These are phyloP conservation scores for Drosophila buzzatii DNA, from an alignment of 2,888 invertebrate genomes.

Conservation along the genomic window DNA sequence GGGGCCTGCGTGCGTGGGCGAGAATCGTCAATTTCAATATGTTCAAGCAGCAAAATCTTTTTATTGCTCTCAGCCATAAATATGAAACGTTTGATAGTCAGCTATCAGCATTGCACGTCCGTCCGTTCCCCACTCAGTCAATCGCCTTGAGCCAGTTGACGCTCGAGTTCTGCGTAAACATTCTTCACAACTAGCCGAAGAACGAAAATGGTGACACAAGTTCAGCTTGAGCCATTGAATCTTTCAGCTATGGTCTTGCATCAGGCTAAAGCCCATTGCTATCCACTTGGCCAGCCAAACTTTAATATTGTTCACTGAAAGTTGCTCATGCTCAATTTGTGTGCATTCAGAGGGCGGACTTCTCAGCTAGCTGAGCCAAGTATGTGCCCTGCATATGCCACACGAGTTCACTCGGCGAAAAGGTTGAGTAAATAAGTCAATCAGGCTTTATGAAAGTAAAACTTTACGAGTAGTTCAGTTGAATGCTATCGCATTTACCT, in stretches of 20 bases:
- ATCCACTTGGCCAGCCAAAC: slow-evolving; percentile 14
- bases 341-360: slow-evolving; percentile 11
- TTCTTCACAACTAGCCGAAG: slow-evolving; percentile 5
- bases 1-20: not conserved
- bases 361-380: not conserved
- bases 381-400: slow-evolving; percentile 11
- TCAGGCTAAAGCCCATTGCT: not conserved
- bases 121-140: slow-evolving; percentile 4
- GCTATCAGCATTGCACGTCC: slow-evolving; percentile 2
- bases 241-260: slow-evolving; percentile 3
- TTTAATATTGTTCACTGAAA: slow-evolving; percentile 16
- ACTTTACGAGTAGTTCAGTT: not conserved
- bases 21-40: slow-evolving; percentile 32
- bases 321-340: slow-evolving; percentile 20
- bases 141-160: slow-evolving; percentile 1
- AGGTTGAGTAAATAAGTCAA: not conserved
- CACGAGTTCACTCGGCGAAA: slow-evolving; percentile 12
- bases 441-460: not conserved
- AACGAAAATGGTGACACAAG: slow-evolving; percentile 12
- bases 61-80: slow-evolving; percentile 49
- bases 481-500: not conserved
- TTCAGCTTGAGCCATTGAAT: slow-evolving; percentile 7
- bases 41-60: slow-evolving; percentile 37
- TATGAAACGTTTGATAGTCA: slow-evolving; percentile 30
- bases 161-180: slow-evolving; percentile 55